Evolutionary conservation across 2,113 vertebrate species (phyloP).

Genomic region (Gnathonemus echidnorhynchus): DNA sequence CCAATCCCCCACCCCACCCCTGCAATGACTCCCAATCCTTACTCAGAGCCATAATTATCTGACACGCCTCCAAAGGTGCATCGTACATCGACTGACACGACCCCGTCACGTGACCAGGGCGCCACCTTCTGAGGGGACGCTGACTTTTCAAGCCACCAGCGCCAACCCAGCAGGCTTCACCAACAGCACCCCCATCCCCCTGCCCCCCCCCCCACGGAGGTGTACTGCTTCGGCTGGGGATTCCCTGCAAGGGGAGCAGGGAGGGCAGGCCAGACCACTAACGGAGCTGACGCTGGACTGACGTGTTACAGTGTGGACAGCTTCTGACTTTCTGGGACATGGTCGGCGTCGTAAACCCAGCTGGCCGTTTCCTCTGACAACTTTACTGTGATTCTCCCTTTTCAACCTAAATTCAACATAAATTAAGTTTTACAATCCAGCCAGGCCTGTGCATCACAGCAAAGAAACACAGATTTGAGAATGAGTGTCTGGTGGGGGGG

Average conservation of each 20-base stretch:
- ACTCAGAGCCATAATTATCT: neutral
- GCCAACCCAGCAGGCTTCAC: neutral
- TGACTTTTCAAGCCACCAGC: too few relatives aligned
- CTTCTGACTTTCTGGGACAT: neutral
- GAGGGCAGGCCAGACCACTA: neutral
- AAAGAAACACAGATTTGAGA: neutral
- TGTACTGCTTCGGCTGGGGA: neutral
- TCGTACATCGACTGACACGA: neutral
- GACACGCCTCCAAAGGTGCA: neutral
- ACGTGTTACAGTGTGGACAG: neutral
- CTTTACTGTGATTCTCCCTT: neutral
- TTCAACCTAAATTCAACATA: neutral
- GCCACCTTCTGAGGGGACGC: neutral
- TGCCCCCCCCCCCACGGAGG: too few relatives aligned
- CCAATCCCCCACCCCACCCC: neutral
- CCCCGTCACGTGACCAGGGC: neutral
- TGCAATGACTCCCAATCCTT: neutral
- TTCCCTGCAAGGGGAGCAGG: too few relatives aligned
- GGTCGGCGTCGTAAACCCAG: neutral
- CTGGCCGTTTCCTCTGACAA: neutral
- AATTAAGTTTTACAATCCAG: neutral
- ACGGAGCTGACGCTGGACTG: neutral
- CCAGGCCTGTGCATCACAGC: neutral
- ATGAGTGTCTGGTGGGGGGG: neutral
- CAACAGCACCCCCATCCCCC: neutral